Evolutionary conservation across 2,888 invertebrate species (phyloP).

Genomic region (Calameuta idolon): DNA sequence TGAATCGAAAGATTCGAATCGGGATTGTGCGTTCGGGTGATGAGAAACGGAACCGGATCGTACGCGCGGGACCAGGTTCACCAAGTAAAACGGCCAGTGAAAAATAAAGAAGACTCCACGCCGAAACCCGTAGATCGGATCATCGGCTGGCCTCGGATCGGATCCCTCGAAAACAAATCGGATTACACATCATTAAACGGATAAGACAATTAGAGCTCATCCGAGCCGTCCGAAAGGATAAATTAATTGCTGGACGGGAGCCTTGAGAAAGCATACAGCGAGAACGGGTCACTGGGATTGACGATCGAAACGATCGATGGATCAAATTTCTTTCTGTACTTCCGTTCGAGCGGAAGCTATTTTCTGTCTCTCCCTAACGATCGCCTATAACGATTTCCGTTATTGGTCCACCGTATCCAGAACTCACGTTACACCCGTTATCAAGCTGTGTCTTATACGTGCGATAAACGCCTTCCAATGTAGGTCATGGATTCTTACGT

Average conservation of each 20-base stretch:
- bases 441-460: too few relatives aligned
- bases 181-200: constrained; percentile 28
- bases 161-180: constrained; percentile 25
- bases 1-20: constrained; percentile 17
- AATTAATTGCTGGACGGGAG: constrained; percentile 18
- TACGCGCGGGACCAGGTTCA: not conserved
- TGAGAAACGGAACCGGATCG: constrained; percentile 16
- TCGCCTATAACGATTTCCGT: too few relatives aligned
- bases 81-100: constrained; percentile 5
- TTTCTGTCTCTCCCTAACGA: too few relatives aligned
- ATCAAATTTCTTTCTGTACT: too few relatives aligned
- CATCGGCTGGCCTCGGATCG: constrained; percentile 12
- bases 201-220: constrained; percentile 26
- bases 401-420: too few relatives aligned
- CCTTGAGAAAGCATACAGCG: constrained; percentile 1
- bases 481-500: too few relatives aligned
- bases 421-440: too few relatives aligned
- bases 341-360: too few relatives aligned
- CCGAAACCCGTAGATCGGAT: constrained; percentile 1
- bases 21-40: constrained; percentile 8
- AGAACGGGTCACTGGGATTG: not conserved
- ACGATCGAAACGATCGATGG: constrained; percentile 13
- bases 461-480: too few relatives aligned
- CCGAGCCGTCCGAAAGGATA: constrained; percentile 18
- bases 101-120: not conserved